A percentile compares a stretch with the other conserved stretches of the same genome.
Evolutionary conservation across 2,797 vertebrate species (phyloP).

Genomic region (Buphagus erythrorhynchus): DNA sequence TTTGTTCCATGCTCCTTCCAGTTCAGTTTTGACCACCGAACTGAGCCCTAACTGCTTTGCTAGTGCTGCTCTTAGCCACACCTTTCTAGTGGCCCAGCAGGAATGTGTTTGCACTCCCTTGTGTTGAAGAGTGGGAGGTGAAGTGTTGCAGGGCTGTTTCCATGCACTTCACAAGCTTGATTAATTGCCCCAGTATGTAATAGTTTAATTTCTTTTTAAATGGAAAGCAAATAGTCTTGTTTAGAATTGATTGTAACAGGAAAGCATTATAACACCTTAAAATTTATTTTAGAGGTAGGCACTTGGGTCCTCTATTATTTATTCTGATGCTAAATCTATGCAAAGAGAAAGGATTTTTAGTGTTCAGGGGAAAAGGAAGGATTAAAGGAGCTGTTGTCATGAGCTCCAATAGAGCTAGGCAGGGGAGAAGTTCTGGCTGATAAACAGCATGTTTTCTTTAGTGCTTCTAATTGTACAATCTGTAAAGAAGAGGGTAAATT

Average conservation of each 20-base stretch:
- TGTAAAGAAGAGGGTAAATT: not conserved
- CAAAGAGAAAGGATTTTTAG: not conserved
- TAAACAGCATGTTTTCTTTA: not conserved
- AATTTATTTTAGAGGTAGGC: not conserved
- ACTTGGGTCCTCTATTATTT: not conserved
- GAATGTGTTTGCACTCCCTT: not conserved
- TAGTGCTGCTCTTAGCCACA: not conserved
- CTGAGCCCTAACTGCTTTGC: not conserved
- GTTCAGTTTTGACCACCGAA: not conserved
- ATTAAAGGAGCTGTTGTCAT: not conserved
- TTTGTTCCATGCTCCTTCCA: not conserved
- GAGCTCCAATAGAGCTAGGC: not conserved
- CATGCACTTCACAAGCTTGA: not conserved
- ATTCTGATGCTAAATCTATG: not conserved
- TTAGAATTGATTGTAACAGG: not conserved
- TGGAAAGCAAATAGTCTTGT: not conserved
- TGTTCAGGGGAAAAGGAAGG: not conserved
- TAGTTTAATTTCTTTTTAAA: not conserved
- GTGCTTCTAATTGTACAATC: not conserved
- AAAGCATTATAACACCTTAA: not conserved
- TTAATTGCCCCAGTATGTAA: not conserved
- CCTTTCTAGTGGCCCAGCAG: not conserved
- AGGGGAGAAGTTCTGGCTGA: not conserved
- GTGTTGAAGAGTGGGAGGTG: not conserved
- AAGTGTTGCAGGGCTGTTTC: not conserved